Base-by-base conservation (phyloP, 2,797 vertebrate genomes). In the Adelosebastes latens region DNA sequence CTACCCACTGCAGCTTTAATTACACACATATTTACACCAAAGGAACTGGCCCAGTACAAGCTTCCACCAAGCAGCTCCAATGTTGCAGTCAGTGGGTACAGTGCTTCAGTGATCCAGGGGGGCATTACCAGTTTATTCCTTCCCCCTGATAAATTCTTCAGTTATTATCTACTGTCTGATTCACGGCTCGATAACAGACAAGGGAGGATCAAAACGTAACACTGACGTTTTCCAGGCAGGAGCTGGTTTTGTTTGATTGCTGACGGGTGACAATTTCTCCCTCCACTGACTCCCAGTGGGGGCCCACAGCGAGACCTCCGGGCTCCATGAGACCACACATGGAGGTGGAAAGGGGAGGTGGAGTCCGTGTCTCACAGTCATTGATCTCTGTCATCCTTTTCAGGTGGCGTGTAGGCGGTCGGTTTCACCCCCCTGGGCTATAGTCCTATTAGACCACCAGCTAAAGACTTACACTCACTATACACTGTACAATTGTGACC, bases 271-370 rank as follows among this genome's bases (percentile, higher is more conserved):
- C 84, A 72, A 90, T 92, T 91, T 91, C 76, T 85, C 86, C 55
- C 87, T 87, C 81, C 87, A 75, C 79, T 87, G 92, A 85, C 52
- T 93, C 85, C 60, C 77, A 74, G 81, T 82, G 34, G 74, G 85
- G 34, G 68, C 75, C 64, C 89, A 62, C 82, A 86, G 85, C 13
- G 10, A 86, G 90, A 78, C 72, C 87, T 69, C 75, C 7, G 29
- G 49, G 75, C 77, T 84, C 31, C 63, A 84, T 52, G 59, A 73
- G 90, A 92, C 93, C 93, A 88, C 93, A 92, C 93, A 75, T 27
- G 76, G 81, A 88, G 86, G 75, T 13, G 31, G 79, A n/a, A 14
- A 56, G 49, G 13, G 82, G 52, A 62, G 72, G 32, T 13, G 46
- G 59, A 65, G 60, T 69, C 46, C 46, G 25, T 72, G 59, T 29